Base-by-base conservation (phyloP, 2,888 invertebrate species). In the Hermodice carunculata region DNA sequence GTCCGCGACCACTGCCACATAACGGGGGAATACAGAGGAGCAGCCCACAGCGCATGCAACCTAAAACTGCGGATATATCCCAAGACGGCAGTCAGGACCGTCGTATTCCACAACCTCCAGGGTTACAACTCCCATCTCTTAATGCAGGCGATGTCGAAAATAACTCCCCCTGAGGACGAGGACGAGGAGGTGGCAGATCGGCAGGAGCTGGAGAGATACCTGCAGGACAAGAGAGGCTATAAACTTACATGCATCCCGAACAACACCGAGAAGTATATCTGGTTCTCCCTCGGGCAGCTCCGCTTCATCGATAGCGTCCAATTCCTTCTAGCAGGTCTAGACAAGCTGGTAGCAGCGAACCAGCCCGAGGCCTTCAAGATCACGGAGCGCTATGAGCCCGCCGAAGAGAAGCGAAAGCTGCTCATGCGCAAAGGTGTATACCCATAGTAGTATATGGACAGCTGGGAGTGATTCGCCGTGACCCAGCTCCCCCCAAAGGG, bases 191-290 rank as follows among this genome's bases (percentile, higher is more conserved):
- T n/a, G n/a, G n/a, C n/a, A n/a, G n/a, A n/a, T n/a, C n/a, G n/a
- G n/a, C n/a, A n/a, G n/a, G n/a, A n/a, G n/a, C n/a, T n/a, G n/a
- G n/a, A n/a, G n/a, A n/a, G n/a, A n/a, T n/a, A n/a, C n/a, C n/a
- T n/a, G n/a, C n/a, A n/a, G n/a, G n/a, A n/a, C n/a, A n/a, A n/a
- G 17, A 8, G n/a, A 6, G 42, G 37, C 5, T 24, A 56, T 17
- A 28, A 34, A 22, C 31, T 72, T 29, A 46, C 40, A 6, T 69
- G 73, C 24, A 65, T 69, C 43, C 65, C 69, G 24, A 58, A 67
- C 31, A 69, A 49, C 22, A 54, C 60, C 24, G 67, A 72, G 64
- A 73, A 70, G 40, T 74, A 71, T 42, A 61, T 34, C 66, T 77
- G n/a, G n/a, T n/a, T n/a, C n/a, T n/a, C n/a, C n/a, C n/a, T n/a